These are phyloP conservation scores for Acleris sparsana DNA, from an alignment of 2,888 invertebrate genomes.

Conservation along the genomic window DNA sequence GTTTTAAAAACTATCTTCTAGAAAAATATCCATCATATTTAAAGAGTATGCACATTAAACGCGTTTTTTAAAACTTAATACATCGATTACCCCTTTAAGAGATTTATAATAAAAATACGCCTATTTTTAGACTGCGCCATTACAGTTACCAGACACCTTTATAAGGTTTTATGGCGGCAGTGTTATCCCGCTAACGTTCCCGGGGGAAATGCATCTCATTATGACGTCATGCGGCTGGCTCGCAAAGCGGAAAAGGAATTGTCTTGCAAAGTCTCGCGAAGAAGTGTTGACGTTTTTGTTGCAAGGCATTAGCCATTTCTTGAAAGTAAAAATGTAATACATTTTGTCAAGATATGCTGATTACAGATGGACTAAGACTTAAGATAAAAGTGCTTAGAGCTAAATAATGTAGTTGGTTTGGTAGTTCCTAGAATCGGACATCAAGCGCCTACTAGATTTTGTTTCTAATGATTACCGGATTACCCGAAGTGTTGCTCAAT, in stretches of 20 bases:
- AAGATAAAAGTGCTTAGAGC: no score
- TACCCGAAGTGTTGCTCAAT: no score
- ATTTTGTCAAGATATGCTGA: no score
- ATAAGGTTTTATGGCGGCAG: conserved; percentile 17
- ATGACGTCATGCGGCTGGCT: conserved; percentile 36
- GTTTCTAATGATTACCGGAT: no score
- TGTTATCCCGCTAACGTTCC: conserved; percentile 40
- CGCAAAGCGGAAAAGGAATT: conserved; percentile 28
- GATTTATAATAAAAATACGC: not conserved
- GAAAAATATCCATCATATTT: no score
- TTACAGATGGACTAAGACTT: no score
- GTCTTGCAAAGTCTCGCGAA: not conserved
- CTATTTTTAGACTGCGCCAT: not conserved
- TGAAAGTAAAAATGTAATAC: no score
- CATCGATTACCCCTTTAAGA: not conserved
- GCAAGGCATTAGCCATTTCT: not conserved
- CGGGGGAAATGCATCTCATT: conserved; percentile 47
- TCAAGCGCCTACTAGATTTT: no score
- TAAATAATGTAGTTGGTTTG: no score
- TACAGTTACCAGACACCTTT: not conserved
- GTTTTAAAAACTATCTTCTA: no score
- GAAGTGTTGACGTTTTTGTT: not conserved
- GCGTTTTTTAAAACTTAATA: not conserved
- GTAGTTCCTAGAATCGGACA: no score
- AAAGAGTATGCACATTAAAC: no score